Evolutionary conservation across 92 coral and sea anemone genomes (phyloP), one percentile per base, ranked within the genome.

Genomic region (Blastomussa wellsi): DNA sequence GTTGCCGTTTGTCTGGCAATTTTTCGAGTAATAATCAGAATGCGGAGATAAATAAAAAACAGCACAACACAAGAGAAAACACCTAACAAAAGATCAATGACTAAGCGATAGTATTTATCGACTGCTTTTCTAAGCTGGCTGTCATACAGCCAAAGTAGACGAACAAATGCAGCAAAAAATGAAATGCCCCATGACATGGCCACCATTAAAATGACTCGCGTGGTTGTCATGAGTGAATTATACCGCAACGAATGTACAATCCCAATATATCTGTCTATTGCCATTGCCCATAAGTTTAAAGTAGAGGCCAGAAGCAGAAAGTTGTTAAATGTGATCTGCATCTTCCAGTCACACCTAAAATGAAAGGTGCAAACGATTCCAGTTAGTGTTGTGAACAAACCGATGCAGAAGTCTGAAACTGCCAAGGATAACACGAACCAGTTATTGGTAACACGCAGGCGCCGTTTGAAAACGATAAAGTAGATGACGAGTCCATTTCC

Each of bases 201-300:
- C 31, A 92, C 73, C 16, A 92, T 64, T 55, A 77, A 70, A 68
- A 51, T 42, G 22, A 88, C 88, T 39, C 91, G 86, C 42, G 37
- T 51, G 20, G 71, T 75, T 9, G 91, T 94, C 81, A 94, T 93
- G 47, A 90, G 65, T 35, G 83, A 66, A 13, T 74, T 85, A 47
- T 94, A 92, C 81, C 80, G 84, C 20, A 94, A 80, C 8, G 98
- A 93, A 44, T 88, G 81, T 39, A 93, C 52, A 49, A 94, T 89
- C 11, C 93, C 95, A 9, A 90, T 37, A 74, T 89, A 94, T 47
- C 95, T 83, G 72, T 94, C 98, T 57, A 88, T 80, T 26, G 98
- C 90, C 91, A 95, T 90, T 0, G 89, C 94, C 76, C 95, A 94
- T 70, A 95, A 82, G 82, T 95, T 95, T 57, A 88, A 72, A 14